Conservation (phyloP, 2,888 invertebrate genomes). For the Cloeon dipterum region DNA sequence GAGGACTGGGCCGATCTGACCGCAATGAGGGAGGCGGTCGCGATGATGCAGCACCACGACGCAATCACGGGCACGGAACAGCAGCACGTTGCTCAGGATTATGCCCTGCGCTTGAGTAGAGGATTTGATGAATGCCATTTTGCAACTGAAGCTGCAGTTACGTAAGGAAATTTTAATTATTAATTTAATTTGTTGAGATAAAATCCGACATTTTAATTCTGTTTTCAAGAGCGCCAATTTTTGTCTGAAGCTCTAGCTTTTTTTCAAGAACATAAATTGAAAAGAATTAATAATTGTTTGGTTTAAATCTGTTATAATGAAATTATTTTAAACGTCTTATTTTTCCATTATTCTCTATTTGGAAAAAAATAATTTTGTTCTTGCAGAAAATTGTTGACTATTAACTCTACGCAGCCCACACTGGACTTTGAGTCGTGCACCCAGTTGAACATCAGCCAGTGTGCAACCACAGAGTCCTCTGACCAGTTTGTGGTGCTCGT, state of each 20-base stretch:
- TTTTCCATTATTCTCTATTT: too few relatives aligned
- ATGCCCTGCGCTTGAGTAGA: neutral
- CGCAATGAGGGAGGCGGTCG: constrained; percentile 15
- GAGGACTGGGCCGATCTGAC: constrained; percentile 18
- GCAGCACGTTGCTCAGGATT: constrained; percentile 22
- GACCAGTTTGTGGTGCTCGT: constrained; percentile 27
- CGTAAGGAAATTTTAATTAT: too few relatives aligned
- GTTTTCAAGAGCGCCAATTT: too few relatives aligned
- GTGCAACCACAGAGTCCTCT: constrained; percentile 24
- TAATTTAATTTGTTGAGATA: too few relatives aligned
- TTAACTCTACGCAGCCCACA: neutral
- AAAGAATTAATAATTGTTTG: too few relatives aligned
- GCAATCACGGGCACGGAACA: constrained; percentile 21
- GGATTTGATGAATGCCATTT: neutral
- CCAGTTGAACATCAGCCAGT: constrained; percentile 34
- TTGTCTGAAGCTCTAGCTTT: too few relatives aligned
- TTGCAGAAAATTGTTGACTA: neutral
- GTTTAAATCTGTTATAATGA: too few relatives aligned
- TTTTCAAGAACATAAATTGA: too few relatives aligned
- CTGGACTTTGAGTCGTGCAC: constrained; percentile 20
- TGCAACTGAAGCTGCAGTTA: neutral
- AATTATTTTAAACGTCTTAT: too few relatives aligned
- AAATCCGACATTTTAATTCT: too few relatives aligned
- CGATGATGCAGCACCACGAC: constrained; percentile 27
- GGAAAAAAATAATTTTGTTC: too few relatives aligned